A percentile compares a stretch with the other conserved stretches of the same genome.
These are phyloP conservation scores for Pyralis farinalis DNA, from an alignment of 2,888 invertebrate species.

Conservation along the genomic window DNA sequence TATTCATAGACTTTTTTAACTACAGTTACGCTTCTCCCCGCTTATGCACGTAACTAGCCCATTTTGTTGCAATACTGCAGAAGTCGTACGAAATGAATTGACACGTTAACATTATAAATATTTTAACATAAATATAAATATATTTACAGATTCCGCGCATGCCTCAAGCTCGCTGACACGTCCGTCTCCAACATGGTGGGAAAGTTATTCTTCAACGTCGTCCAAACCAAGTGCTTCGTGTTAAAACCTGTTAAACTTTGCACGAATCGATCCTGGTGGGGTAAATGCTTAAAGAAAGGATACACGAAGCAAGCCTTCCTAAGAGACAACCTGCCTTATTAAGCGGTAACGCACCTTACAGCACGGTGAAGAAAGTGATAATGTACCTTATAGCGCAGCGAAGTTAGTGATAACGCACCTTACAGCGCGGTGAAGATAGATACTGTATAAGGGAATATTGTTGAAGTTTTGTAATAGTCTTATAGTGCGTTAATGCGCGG, in stretches of 20 bases:
- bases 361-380: slow-evolving; percentile 6
- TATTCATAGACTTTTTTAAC: no score
- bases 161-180: slow-evolving; percentile 92
- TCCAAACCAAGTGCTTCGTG: slow-evolving; percentile 96
- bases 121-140: slow-evolving; percentile 1
- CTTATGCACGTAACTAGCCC: no score
- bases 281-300: slow-evolving; percentile 86
- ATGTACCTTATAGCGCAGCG: slow-evolving; percentile 3
- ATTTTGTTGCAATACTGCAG: no score
- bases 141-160: slow-evolving; percentile 92
- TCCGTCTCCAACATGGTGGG: slow-evolving; percentile 95
- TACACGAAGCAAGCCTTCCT: slow-evolving; percentile 87
- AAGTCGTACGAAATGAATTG: no score
- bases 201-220: slow-evolving; percentile 95
- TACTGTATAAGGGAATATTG: no score
- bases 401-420: no score
- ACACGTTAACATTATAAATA: no score
- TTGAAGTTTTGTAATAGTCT: no score
- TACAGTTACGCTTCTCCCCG: no score
- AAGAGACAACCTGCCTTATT: slow-evolving; percentile 87
- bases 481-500: no score
- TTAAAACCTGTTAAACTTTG: slow-evolving; percentile 90
- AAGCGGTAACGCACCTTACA: slow-evolving; percentile 15
- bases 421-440: no score
- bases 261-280: slow-evolving; percentile 89